These are phyloP conservation scores for Exocentrus adspersus DNA, from an alignment of 2,888 invertebrate species.

Conservation along the genomic window DNA sequence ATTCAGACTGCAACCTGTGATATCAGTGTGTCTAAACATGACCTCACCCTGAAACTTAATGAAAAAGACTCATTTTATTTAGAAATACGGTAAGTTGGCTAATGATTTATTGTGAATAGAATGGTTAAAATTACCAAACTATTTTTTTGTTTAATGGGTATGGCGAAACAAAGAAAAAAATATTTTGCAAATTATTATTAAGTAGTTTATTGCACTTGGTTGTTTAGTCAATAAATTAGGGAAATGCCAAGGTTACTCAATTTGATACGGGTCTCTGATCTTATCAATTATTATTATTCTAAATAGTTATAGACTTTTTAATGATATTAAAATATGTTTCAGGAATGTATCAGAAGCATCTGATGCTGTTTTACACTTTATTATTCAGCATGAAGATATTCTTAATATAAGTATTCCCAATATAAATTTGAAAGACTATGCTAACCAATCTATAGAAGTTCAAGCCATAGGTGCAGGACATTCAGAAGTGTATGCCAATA, in stretches of 20 bases:
- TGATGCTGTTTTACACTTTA: constrained; percentile 66
- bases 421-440: constrained; percentile 53
- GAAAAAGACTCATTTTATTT: constrained; percentile 67
- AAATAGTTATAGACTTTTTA: no score
- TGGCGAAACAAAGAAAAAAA: no score
- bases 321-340: constrained; percentile 60
- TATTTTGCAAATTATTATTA: no score
- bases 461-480: constrained; percentile 75
- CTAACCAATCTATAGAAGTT: constrained; percentile 63
- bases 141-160: no score
- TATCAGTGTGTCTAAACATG: constrained; percentile 68
- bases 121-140: no score
- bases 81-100: constrained; percentile 67
- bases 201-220: no score
- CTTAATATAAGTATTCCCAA: constrained; percentile 67
- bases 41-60: constrained; percentile 70
- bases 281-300: no score
- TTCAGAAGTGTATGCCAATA: constrained; percentile 71
- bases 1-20: constrained; percentile 43
- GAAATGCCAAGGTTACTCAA: neutral
- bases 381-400: constrained; percentile 73
- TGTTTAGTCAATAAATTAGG: neutral
- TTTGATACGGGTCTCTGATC: no score
- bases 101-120: no score
- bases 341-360: constrained; percentile 59